A percentile compares a stretch with the other conserved stretches of the same genome.
These are phyloP conservation scores for Thripadectes ignobilis DNA, from an alignment of 2,797 vertebrate genomes.

Conservation along the genomic window DNA sequence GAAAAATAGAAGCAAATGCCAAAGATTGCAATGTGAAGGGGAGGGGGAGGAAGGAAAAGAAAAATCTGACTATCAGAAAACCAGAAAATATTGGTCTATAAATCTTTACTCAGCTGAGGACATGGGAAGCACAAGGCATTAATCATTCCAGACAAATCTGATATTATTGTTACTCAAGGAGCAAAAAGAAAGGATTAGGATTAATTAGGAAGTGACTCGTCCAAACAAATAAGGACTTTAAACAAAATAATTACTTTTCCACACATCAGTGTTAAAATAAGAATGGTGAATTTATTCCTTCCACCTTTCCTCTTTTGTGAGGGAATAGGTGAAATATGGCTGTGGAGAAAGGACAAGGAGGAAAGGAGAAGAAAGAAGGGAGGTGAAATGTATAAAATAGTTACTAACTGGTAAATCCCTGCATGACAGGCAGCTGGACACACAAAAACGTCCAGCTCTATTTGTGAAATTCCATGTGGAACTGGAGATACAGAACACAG, in stretches of 20 bases:
- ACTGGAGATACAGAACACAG: background rate
- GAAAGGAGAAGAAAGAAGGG: background rate
- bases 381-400: background rate
- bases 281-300: slow-evolving; percentile 11
- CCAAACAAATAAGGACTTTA: slow-evolving; percentile 35
- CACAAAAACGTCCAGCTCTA: background rate
- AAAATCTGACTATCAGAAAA: slow-evolving; percentile 4
- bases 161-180: slow-evolving; percentile 41
- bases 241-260: slow-evolving; percentile 35
- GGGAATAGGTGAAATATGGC: background rate
- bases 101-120: slow-evolving; percentile 39
- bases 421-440: background rate
- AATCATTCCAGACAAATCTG: slow-evolving; percentile 59
- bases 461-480: background rate
- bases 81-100: slow-evolving; percentile 21
- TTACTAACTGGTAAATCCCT: background rate
- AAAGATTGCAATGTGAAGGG: background rate
- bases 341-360: background rate
- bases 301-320: background rate
- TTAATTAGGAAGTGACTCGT: slow-evolving; percentile 21
- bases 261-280: background rate
- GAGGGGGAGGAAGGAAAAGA: background rate
- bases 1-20: slow-evolving; percentile 18
- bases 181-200: slow-evolving; percentile 42
- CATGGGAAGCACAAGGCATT: slow-evolving; percentile 10